Conservation (phyloP, 2,888 invertebrate genomes). For the Noctua fimbriata region DNA sequence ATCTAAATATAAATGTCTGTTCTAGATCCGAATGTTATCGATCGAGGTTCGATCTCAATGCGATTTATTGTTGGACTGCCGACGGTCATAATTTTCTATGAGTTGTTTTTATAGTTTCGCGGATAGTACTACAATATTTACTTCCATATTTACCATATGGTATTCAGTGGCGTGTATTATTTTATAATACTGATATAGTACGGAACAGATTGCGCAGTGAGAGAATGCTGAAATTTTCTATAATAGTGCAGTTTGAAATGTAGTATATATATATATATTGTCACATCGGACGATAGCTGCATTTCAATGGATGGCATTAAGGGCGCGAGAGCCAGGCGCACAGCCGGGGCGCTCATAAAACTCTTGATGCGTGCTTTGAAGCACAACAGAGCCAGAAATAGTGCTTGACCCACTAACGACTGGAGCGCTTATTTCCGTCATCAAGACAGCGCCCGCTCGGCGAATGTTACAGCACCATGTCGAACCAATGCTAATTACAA, state of each 20-base stretch:
- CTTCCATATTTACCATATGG: slow-evolving; percentile 31
- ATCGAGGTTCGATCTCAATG: slow-evolving; percentile 70
- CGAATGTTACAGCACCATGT: slow-evolving; percentile 71
- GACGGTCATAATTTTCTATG: slow-evolving; percentile 26
- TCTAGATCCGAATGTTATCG: slow-evolving; percentile 70
- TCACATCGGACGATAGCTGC: slow-evolving; percentile 64
- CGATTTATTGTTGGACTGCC: slow-evolving; percentile 59
- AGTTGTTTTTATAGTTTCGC: slow-evolving; percentile 34
- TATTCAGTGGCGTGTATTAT: slow-evolving; percentile 10
- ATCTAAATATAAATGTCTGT: slow-evolving; percentile 83
- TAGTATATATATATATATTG: too few species aligned
- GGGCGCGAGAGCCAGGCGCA: slow-evolving; percentile 71
- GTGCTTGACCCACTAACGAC: slow-evolving; percentile 89
- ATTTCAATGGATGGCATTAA: slow-evolving; percentile 75
- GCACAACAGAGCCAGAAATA: slow-evolving; percentile 88
- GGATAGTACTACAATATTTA: slow-evolving; percentile 53
- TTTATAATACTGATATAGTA: not conserved
- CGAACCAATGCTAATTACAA: slow-evolving; percentile 78
- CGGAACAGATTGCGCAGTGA: slow-evolving; percentile 3
- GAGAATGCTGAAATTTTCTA: slow-evolving; percentile 23
- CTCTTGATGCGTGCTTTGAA: slow-evolving; percentile 82
- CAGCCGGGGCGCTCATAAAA: slow-evolving; percentile 81
- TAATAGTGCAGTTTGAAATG: slow-evolving; percentile 33
- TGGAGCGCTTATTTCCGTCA: slow-evolving; percentile 90
- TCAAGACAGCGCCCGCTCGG: slow-evolving; percentile 79